Evolutionary conservation across 2,113 vertebrate species (phyloP).

Genomic region (Cygnus atratus): DNA sequence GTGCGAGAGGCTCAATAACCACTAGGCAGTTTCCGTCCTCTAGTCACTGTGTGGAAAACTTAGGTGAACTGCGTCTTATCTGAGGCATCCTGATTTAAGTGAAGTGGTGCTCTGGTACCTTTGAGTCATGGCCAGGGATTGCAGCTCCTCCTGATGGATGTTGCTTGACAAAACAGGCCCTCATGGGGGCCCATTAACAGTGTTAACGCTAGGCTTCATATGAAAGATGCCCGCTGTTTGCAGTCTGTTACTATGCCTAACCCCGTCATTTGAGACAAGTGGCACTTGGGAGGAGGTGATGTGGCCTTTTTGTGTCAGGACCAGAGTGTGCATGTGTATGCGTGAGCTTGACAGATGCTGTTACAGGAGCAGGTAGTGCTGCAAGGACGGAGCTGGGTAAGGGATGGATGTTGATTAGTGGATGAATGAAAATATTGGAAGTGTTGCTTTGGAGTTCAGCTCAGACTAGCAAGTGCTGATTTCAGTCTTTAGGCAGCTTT

Average conservation of each 20-base stretch:
- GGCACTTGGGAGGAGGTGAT: neutral
- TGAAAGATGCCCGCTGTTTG: neutral
- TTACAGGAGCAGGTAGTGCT: neutral
- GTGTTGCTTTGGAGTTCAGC: neutral
- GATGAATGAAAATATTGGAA: neutral
- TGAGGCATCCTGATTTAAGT: neutral
- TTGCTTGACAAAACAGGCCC: neutral
- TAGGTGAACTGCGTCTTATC: neutral
- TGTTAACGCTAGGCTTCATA: neutral
- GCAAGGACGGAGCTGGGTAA: accelerated
- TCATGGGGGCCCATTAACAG: neutral
- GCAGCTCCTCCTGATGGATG: neutral
- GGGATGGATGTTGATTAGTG: neutral
- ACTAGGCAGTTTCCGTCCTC: neutral
- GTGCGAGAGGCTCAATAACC: neutral
- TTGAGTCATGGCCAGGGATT: neutral
- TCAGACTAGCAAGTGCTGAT: neutral
- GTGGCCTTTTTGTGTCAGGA: neutral
- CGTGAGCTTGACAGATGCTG: neutral
- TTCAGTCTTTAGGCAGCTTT: neutral
- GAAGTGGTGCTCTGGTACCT: neutral
- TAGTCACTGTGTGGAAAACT: accelerated
- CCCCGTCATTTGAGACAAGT: neutral
- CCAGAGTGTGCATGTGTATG: neutral
- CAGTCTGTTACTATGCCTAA: neutral